These are phyloP conservation scores for Ammodytes dubius DNA, from an alignment of 2,113 vertebrate species.

Conservation along the genomic window DNA sequence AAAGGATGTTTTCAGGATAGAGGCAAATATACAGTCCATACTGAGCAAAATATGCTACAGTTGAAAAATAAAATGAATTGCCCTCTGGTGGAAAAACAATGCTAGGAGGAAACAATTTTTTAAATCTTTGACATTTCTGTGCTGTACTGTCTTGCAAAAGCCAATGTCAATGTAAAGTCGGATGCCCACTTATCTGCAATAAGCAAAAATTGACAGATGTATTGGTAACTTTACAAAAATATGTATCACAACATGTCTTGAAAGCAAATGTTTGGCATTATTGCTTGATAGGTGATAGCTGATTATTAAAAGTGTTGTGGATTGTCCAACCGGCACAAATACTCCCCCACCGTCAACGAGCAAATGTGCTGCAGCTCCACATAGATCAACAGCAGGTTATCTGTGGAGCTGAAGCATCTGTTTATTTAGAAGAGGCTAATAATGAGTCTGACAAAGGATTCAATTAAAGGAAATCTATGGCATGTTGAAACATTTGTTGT, in stretches of 20 bases:
- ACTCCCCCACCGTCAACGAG: neutral
- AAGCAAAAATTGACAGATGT: neutral
- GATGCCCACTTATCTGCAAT: neutral
- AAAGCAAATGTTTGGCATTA: neutral
- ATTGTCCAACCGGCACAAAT: neutral
- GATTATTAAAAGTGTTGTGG: neutral
- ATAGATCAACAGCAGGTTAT: conserved; percentile 16
- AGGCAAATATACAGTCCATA: too few species aligned
- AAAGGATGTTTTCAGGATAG: neutral
- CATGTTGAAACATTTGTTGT: conserved; percentile 36
- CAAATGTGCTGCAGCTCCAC: neutral
- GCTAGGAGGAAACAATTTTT: neutral
- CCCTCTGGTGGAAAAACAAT: neutral
- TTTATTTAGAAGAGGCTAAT: conserved; percentile 10
- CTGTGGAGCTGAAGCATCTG: conserved; percentile 2
- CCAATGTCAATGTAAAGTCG: too few species aligned
- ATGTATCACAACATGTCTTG: neutral
- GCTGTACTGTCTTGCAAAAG: neutral
- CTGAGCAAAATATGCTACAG: neutral
- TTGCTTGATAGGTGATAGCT: neutral
- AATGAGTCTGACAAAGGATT: conserved; percentile 31
- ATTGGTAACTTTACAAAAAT: neutral
- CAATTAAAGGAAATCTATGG: conserved; percentile 55
- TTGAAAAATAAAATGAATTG: neutral
- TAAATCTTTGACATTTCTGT: neutral